These are phyloP conservation scores for Tetropium fuscum DNA, from an alignment of 2,888 invertebrate genomes.

Conservation along the genomic window DNA sequence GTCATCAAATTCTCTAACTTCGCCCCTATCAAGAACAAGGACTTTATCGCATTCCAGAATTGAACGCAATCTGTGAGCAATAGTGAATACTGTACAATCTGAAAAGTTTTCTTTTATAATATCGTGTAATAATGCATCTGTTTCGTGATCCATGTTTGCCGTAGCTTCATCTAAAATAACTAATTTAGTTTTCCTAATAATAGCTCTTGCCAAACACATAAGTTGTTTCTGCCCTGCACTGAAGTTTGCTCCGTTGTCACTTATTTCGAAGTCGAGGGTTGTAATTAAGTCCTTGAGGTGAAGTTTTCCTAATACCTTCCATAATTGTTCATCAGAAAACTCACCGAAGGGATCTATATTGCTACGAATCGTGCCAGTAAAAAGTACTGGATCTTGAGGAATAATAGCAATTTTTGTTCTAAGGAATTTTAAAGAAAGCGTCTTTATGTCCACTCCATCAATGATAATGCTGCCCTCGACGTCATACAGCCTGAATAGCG, in stretches of 20 bases:
- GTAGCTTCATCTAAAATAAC: conserved; percentile 70
- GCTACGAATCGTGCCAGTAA: conserved; percentile 86
- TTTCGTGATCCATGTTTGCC: conserved; percentile 69
- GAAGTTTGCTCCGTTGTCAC: no score
- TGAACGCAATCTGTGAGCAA: conserved; percentile 63
- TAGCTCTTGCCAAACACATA: conserved; percentile 69
- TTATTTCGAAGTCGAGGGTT: conserved; percentile 68
- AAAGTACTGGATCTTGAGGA: no score
- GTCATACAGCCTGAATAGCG: no score
- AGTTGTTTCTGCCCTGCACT: no score
- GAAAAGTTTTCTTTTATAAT: conserved; percentile 68
- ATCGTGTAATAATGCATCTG: conserved; percentile 69
- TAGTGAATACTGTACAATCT: conserved; percentile 69
- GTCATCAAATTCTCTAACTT: conserved; percentile 51
- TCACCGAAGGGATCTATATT: conserved; percentile 90
- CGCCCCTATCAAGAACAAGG: no score
- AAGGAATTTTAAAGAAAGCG: no score
- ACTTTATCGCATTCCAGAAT: conserved; percentile 68
- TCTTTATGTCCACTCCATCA: conserved; percentile 79
- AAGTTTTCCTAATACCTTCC: conserved; percentile 79
- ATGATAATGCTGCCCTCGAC: conserved; percentile 82
- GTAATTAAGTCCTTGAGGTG: conserved; percentile 77
- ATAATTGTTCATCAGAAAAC: conserved; percentile 81
- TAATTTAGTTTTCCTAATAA: conserved; percentile 66
- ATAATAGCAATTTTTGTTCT: no score